phyloP scores from a whole-genome alignment of 1,140 invertebrate genomes.

The Lordiphosa mommai region DNA sequence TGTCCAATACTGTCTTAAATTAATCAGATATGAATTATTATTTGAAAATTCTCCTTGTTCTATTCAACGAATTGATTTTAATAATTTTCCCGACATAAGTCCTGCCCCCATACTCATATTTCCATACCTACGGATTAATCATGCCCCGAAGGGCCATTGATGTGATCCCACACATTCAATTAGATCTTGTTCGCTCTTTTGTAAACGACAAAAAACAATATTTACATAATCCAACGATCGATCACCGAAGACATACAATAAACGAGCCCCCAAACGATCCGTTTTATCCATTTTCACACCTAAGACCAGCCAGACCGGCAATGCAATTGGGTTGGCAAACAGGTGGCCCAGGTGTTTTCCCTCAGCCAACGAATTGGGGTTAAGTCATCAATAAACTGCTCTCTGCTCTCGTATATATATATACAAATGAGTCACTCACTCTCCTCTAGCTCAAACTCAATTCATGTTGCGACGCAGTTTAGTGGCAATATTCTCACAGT shows the following conservation, averaged over 20 bases:
- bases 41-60: neutral
- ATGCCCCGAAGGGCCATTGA: slow-evolving; percentile 27
- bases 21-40: too few relatives aligned
- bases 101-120: neutral
- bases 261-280: slow-evolving; percentile 7
- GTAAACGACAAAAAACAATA: slow-evolving; percentile 32
- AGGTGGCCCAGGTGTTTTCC: slow-evolving; percentile 60
- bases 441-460: slow-evolving; percentile 1
- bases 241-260: slow-evolving; percentile 24
- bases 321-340: slow-evolving; percentile 14
- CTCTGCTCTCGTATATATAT: slow-evolving; percentile 25
- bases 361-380: slow-evolving; percentile 55
- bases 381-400: slow-evolving; percentile 75
- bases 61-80: too few relatives aligned
- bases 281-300: slow-evolving; percentile 62
- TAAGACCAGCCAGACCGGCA: slow-evolving; percentile 4
- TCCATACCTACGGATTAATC: slow-evolving; percentile 3
- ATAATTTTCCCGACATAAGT: slow-evolving; percentile 2
- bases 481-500: slow-evolving; percentile 60
- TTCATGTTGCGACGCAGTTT: slow-evolving; percentile 43
- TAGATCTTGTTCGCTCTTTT: slow-evolving; percentile 19
- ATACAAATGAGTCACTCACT: slow-evolving; percentile 64
- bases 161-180: slow-evolving; percentile 48
- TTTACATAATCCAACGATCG: slow-evolving; percentile 51
- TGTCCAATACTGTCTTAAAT: too few relatives aligned